Base-by-base conservation (phyloP, 2,113 vertebrate genomes). In the Sphaerodactylus townsendi region DNA sequence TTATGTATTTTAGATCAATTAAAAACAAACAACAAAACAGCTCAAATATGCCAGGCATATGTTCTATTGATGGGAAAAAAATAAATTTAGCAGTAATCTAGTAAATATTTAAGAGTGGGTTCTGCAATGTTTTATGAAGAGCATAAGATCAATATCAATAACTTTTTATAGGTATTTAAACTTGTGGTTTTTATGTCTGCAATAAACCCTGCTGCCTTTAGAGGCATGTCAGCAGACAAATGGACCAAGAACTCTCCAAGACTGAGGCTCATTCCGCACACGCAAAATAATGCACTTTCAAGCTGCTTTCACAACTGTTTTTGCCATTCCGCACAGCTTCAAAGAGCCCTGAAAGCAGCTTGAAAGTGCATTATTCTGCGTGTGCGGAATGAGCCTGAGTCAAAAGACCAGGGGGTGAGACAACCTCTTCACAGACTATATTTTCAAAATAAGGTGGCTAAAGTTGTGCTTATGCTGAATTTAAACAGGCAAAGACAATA, bases 31-130 rank as follows among this genome's bases (percentile, higher is more conserved):
- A n/a, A n/a, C n/a, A n/a, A n/a, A 25, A 41, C 14, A 77, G 71
- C 79, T 85, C 77, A 93, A 91, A 88, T 86, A 86, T 79, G 37
- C 25, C 10, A 81, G 76, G 65, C 83, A 86, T 74, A 81, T 86
- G 92, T 95, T 86, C 62, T 90, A 87, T 93, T 94, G 85, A 86
- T 90, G 84, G 82, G 85, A 90, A n/a, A 90, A 90, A 91, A 88
- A 89, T 91, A 91, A 93, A 93, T 91, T 90, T 91, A 87, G 73
- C 53, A 90, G 48, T 71, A 92, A 84, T 88, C 13, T 41, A 64
- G 77, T 83, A 90, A 84, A 86, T 79, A 56, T 85, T 89, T 88
- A 84, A 76, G 81, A 83, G 93, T 92, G 79, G 50, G 85, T 85
- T 76, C 78, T 94, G 89, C 48, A 68, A 86, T 92, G 79, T 88